A percentile compares a stretch with the other conserved stretches of the same genome.
Evolutionary conservation across 2,113 vertebrate genomes (phyloP).

Genomic region (Excalfactoria chinensis): DNA sequence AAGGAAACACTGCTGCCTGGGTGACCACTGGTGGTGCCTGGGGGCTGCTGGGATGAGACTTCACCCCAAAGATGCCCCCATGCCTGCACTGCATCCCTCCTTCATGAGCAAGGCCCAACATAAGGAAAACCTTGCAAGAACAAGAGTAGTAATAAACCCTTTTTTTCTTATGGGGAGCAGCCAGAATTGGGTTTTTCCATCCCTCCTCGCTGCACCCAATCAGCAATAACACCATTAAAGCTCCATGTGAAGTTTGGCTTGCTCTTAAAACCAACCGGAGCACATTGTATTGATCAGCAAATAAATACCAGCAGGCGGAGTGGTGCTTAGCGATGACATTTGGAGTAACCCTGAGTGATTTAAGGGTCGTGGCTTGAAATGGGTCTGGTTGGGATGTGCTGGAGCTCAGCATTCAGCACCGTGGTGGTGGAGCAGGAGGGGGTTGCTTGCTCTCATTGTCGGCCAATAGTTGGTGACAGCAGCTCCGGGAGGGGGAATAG

Average conservation of each 20-base stretch:
- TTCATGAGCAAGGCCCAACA: not conserved
- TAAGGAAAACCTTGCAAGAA: not conserved
- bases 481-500: not conserved
- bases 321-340: not conserved
- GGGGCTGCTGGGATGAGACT: not conserved
- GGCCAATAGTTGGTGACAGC: not conserved
- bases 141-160: not conserved
- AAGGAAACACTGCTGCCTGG: not conserved
- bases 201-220: not conserved
- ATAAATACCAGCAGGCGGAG: not conserved
- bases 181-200: not conserved
- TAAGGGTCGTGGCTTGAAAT: not conserved
- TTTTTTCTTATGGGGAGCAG: not conserved
- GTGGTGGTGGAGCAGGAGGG: rapidly evolving
- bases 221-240: not conserved
- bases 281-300: not conserved
- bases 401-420: not conserved
- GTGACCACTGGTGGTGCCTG: not conserved
- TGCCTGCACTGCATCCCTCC: rapidly evolving
- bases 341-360: not conserved
- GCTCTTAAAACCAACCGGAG: not conserved
- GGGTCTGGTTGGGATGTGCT: not conserved
- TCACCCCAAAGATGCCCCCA: not conserved
- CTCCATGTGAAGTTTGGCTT: not conserved
- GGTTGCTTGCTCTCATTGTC: not conserved